Percentiles rank a stretch among this genome's conserved stretches.
Conservation (phyloP, 2,797 vertebrate species). For the Gadopsis bispinosus region DNA sequence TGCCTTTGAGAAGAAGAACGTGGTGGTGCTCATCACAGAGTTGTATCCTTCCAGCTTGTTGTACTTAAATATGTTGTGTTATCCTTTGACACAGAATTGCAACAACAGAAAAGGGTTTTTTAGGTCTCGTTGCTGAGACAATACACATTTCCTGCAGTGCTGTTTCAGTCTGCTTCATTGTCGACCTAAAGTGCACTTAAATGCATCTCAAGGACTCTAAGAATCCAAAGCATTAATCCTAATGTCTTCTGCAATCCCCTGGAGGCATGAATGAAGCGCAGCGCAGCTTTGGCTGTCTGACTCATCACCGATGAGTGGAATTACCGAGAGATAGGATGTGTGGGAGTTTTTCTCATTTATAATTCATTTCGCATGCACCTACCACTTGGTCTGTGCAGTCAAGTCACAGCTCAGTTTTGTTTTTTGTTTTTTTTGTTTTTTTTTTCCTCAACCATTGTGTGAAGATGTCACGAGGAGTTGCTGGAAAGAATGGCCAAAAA, state of each 20-base stretch:
- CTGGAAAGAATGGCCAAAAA: slow-evolving; percentile 92
- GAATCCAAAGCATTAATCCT: slow-evolving; percentile 64
- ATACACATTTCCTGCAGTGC: slow-evolving; percentile 4
- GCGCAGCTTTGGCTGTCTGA: slow-evolving; percentile 63
- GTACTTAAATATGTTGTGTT: background rate
- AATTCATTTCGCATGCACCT: slow-evolving; percentile 68
- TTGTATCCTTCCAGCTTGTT: slow-evolving; percentile 89
- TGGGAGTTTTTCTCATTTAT: slow-evolving; percentile 74
- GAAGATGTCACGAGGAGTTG: slow-evolving; percentile 93
- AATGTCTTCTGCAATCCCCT: slow-evolving; percentile 54
- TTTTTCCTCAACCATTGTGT: slow-evolving; percentile 80
- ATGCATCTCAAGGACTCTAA: slow-evolving; percentile 47
- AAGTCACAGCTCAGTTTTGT: slow-evolving; percentile 22
- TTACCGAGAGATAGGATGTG: slow-evolving; percentile 63
- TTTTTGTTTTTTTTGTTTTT: background rate
- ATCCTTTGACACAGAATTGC: background rate
- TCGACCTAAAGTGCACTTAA: slow-evolving; percentile 41
- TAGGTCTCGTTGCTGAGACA: background rate
- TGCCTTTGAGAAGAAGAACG: slow-evolving; percentile 93
- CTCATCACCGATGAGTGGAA: slow-evolving; percentile 69
- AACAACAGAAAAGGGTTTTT: background rate
- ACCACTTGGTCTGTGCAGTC: slow-evolving; percentile 50
- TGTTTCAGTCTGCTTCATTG: slow-evolving; percentile 21
- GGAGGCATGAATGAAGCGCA: slow-evolving; percentile 65
- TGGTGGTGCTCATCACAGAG: slow-evolving; percentile 92